These are phyloP conservation scores for Myoxocephalus aenaeus DNA, from an alignment of 2,797 vertebrate genomes.

Conservation along the genomic window DNA sequence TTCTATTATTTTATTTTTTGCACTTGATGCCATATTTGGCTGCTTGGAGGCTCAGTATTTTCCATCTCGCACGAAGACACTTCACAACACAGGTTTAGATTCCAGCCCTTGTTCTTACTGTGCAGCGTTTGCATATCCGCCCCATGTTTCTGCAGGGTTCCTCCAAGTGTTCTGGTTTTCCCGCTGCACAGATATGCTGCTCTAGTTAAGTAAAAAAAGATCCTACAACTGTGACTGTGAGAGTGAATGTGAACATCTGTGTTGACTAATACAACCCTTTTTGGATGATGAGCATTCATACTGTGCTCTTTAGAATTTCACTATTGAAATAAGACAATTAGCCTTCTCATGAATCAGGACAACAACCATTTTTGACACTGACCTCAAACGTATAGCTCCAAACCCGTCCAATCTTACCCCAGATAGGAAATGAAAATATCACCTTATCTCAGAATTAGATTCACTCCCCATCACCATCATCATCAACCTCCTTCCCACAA, in stretches of 20 bases:
- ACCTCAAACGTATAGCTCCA: slow-evolving; percentile 33
- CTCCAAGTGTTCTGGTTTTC: slow-evolving; percentile 36
- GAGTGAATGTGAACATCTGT: slow-evolving; percentile 18
- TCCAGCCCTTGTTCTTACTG: slow-evolving; percentile 32
- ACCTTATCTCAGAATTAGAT: slow-evolving; percentile 62
- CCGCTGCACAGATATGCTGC: slow-evolving; percentile 22
- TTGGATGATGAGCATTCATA: slow-evolving; percentile 7
- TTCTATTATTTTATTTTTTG: slow-evolving; percentile 11
- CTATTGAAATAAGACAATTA: slow-evolving; percentile 35
- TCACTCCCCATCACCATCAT: slow-evolving; percentile 41
- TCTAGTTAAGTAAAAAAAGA: slow-evolving; percentile 7
- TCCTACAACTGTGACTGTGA: slow-evolving; percentile 4
- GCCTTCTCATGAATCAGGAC: slow-evolving; percentile 45
- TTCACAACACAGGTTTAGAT: slow-evolving; percentile 49
- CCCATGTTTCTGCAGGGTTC: slow-evolving; percentile 11
- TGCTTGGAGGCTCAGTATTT: slow-evolving; percentile 23
- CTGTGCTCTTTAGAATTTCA: slow-evolving; percentile 11
- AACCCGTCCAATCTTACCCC: slow-evolving; percentile 47
- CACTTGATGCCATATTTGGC: slow-evolving; percentile 37
- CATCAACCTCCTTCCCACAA: slow-evolving; percentile 56
- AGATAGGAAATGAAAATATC: slow-evolving; percentile 71
- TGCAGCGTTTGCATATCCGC: slow-evolving; percentile 49
- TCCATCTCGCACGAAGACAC: slow-evolving; percentile 22
- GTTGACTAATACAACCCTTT: slow-evolving; percentile 1
- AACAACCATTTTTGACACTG: slow-evolving; percentile 48